Evolutionary conservation across 2,888 invertebrate species (phyloP).

Genomic region (Pristionchus mayeri): DNA sequence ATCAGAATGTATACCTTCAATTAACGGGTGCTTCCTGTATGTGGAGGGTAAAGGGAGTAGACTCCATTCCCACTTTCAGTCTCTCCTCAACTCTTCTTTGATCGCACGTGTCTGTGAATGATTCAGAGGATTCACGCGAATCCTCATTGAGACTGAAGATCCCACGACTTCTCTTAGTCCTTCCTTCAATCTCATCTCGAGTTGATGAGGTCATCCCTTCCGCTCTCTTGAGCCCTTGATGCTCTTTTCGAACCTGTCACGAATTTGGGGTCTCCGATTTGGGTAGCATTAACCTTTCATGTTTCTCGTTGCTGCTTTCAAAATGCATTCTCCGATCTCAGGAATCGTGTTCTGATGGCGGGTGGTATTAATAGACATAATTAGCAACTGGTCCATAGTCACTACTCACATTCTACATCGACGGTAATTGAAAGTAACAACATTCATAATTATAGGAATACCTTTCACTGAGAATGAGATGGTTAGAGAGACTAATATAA

Average conservation of each 20-base stretch:
- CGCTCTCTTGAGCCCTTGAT: background rate
- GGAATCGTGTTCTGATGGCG: no score
- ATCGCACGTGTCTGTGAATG: background rate
- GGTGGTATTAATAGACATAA: no score
- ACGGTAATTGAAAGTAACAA: no score
- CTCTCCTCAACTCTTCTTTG: background rate
- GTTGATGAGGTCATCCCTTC: conserved; percentile 22
- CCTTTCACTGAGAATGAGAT: no score
- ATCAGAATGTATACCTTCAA: background rate
- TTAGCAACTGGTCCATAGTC: no score
- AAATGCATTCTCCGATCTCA: no score
- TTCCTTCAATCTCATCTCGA: conserved; percentile 35
- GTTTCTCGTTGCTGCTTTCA: background rate
- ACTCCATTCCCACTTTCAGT: no score
- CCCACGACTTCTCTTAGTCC: conserved; percentile 5
- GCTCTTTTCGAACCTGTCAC: background rate
- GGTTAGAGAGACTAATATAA: no score
- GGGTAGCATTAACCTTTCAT: background rate
- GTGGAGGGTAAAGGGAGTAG: no score
- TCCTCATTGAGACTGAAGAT: background rate
- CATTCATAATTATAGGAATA: no score
- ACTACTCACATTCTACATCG: no score
- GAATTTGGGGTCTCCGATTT: background rate
- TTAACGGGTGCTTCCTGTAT: background rate
- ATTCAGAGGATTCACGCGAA: background rate